A percentile compares a stretch with the other conserved stretches of the same genome.
Evolutionary conservation across 2,888 invertebrate genomes (phyloP).

Genomic region (Alcis repandata): DNA sequence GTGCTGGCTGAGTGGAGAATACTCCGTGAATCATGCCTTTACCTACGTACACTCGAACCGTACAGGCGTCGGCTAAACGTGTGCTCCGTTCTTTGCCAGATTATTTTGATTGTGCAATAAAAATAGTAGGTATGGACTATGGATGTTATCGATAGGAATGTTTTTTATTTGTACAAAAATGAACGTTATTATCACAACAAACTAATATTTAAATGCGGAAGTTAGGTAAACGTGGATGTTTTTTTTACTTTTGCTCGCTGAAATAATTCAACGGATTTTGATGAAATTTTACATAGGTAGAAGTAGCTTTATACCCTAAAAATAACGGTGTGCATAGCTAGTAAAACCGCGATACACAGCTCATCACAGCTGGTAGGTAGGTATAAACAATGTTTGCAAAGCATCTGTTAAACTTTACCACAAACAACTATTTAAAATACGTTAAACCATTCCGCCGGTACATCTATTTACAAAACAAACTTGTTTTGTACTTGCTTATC

Average conservation of each 20-base stretch:
- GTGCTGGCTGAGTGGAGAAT: slow-evolving; percentile 2
- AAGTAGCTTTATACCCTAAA: too few species aligned
- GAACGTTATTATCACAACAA: not conserved
- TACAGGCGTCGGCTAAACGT: slow-evolving; percentile 12
- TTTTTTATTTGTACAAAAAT: slow-evolving; percentile 14
- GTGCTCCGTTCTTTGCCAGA: slow-evolving; percentile 31
- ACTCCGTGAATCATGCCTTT: slow-evolving; percentile 38
- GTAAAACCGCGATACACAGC: too few species aligned
- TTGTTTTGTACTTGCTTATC: slow-evolving; percentile 15
- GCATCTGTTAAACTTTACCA: slow-evolving; percentile 8
- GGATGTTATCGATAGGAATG: slow-evolving; percentile 8
- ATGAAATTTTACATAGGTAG: too few species aligned
- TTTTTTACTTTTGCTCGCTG: too few species aligned
- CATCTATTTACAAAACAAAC: slow-evolving; percentile 17
- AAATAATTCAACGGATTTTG: too few species aligned
- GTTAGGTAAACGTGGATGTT: too few species aligned
- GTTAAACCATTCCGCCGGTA: slow-evolving; percentile 9
- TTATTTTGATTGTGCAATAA: slow-evolving; percentile 30
- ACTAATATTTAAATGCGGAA: too few species aligned
- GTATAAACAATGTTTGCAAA: slow-evolving; percentile 3
- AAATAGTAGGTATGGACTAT: slow-evolving; percentile 10
- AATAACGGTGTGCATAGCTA: too few species aligned
- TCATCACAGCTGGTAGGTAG: too few species aligned
- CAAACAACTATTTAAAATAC: slow-evolving; percentile 6
- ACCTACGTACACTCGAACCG: slow-evolving; percentile 13